These are phyloP conservation scores for Margarornis squamiger DNA, from an alignment of 2,797 vertebrate genomes.

Conservation along the genomic window DNA sequence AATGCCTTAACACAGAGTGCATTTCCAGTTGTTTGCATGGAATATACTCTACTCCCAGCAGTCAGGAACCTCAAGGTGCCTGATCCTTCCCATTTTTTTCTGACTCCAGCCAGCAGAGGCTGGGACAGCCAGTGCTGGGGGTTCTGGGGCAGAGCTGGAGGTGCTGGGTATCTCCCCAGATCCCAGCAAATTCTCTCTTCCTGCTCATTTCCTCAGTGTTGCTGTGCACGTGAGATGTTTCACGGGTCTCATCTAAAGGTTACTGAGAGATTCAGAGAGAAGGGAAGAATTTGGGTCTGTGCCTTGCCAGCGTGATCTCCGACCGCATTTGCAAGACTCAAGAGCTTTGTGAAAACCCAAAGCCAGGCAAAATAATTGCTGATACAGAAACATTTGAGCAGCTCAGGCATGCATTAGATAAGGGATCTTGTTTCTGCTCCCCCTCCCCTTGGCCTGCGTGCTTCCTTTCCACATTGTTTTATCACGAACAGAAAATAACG, in stretches of 20 bases:
- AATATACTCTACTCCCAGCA: rapidly evolving
- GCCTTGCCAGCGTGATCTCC: constrained; percentile 4
- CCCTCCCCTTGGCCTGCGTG: constrained; percentile 45
- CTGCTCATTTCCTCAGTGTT: rapidly evolving
- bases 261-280: not conserved
- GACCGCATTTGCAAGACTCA: not conserved
- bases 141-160: not conserved
- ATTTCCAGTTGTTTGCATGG: not conserved
- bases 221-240: rapidly evolving
- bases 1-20: rapidly evolving
- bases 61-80: not conserved
- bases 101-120: not conserved
- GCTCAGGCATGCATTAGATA: constrained; percentile 53
- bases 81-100: not conserved
- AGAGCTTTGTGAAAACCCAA: constrained; percentile 44
- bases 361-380: constrained; percentile 62
- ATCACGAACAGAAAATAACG: constrained; percentile 52
- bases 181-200: not conserved
- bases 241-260: not conserved
- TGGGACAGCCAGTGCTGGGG: not conserved
- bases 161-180: not conserved
- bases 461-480: constrained; percentile 62
- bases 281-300: not conserved
- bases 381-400: constrained; percentile 46
- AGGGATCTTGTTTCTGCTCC: constrained; percentile 56